Conservation (phyloP, 64 coral and sea anemone genomes). For the Dendronephthya gigantea region DNA sequence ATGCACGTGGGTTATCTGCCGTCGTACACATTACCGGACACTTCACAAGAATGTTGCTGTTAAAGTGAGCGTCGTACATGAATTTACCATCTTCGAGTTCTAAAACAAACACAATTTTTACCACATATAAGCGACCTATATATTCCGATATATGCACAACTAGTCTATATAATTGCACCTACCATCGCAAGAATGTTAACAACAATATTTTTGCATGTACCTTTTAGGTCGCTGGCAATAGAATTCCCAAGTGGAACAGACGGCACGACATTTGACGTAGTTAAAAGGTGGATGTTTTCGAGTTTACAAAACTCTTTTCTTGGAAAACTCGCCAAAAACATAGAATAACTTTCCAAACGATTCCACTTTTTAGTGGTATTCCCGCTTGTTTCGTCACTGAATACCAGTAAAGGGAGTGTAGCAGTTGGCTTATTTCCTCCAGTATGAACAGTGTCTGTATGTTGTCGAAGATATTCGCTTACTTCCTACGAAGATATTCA, state of each 20-base stretch:
- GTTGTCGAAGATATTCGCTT: background rate
- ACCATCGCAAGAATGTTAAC: no score
- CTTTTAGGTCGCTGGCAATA: constrained; percentile 1
- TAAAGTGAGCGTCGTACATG: no score
- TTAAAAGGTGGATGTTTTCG: background rate
- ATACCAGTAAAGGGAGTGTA: background rate
- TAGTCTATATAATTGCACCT: no score
- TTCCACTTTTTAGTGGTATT: constrained; percentile 12
- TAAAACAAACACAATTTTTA: no score
- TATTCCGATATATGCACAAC: no score
- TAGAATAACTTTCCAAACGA: background rate
- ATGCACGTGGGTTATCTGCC: constrained; percentile 3
- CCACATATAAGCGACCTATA: no score
- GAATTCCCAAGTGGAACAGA: background rate
- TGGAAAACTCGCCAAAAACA: background rate
- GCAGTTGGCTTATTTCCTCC: background rate
- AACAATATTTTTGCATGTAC: background rate
- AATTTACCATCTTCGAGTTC: no score
- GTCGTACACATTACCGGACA: background rate
- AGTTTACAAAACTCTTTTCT: background rate
- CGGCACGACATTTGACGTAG: background rate
- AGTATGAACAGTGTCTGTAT: background rate
- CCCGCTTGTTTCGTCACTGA: constrained; percentile 5
- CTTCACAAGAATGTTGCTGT: background rate
- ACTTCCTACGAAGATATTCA: background rate